Base-by-base conservation (phyloP, 2,888 invertebrate genomes). In the Caenorhabditis zanzibari region DNA sequence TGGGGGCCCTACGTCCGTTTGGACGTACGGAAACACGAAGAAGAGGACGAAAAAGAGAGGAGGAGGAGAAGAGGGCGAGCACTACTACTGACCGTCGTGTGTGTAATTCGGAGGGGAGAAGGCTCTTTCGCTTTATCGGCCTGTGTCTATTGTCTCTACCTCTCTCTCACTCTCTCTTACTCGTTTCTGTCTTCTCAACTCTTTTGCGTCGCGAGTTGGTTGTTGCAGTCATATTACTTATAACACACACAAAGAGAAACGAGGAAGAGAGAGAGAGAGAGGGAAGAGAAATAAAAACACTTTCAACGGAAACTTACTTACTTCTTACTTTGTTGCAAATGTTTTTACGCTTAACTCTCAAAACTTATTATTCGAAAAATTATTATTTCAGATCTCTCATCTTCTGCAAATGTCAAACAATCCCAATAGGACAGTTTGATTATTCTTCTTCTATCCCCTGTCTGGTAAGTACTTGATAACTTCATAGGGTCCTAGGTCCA, bases 41-140 rank as follows among this genome's bases (percentile, higher is more conserved):
- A 71, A 58, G 71, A 58, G 44, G 61, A 73, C 47, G 74, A 26
- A 38, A 74, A 54, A 47, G 44, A 24, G 38, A 44, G 26, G 38
- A 28, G 49, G 26, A 19, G 59, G 38, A 52, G 26, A 26, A 47
- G 49, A 72, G 72, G 52, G 74, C 38, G 68, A 81, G 73, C 69
- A 74, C 68, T 81, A 73, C 66, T 80, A 81, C 74, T 74, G 81
- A 81, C 81, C 81, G 81, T 69, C 44, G 81, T 81, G 81, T 81
- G 81, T 81, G 81, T 81, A 81, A 81, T 74, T 81, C 74, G 68
- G 69, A 61, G 73, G 58, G n/a, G n/a, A n/a, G n/a, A n/a, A n/a
- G n/a, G 81, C 61, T 68, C 61, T 79, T 59, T 49, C 68, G 59
- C 66, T 66, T 81, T 81, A 73, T 72, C 66, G 71, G 44, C 58